Evolutionary conservation across 2,113 vertebrate genomes (phyloP).

Genomic region (Australoheros scitulus): DNA sequence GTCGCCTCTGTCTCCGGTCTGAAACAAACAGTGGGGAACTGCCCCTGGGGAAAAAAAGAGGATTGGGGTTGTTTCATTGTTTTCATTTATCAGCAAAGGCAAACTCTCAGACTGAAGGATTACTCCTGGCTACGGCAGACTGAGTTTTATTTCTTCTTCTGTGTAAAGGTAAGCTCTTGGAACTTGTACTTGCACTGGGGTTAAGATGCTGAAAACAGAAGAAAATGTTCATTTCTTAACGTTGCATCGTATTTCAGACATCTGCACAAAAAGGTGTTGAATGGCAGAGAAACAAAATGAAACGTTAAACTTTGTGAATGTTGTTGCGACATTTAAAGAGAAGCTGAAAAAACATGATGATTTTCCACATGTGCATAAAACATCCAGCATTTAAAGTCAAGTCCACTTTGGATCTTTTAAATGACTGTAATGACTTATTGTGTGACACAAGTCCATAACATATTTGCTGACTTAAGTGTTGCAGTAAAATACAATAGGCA

Average conservation of each 20-base stretch:
- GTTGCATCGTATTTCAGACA: background rate
- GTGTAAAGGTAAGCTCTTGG: conserved; percentile 41
- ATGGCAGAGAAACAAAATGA: background rate
- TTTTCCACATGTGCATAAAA: no score
- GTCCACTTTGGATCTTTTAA: background rate
- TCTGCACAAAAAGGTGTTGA: background rate
- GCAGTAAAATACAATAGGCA: background rate
- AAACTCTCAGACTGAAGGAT: conserved; percentile 33
- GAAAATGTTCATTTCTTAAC: background rate
- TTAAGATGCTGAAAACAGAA: background rate
- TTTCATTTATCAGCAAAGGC: background rate
- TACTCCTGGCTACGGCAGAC: conserved; percentile 1
- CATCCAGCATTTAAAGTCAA: background rate
- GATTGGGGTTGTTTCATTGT: background rate
- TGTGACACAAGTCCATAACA: background rate
- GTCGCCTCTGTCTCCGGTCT: conserved; percentile 24
- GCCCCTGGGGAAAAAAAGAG: conserved; percentile 2
- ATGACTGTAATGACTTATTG: background rate
- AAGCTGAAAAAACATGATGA: background rate
- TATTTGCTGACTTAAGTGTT: background rate
- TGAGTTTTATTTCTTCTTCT: background rate
- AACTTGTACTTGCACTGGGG: background rate
- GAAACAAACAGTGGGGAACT: conserved; percentile 31
- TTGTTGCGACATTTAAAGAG: background rate
- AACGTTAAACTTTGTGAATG: background rate